phyloP scores from a whole-genome alignment of 30 jellyfish, hydroid and myxozoan species.

The Cassiopea xamachana region DNA sequence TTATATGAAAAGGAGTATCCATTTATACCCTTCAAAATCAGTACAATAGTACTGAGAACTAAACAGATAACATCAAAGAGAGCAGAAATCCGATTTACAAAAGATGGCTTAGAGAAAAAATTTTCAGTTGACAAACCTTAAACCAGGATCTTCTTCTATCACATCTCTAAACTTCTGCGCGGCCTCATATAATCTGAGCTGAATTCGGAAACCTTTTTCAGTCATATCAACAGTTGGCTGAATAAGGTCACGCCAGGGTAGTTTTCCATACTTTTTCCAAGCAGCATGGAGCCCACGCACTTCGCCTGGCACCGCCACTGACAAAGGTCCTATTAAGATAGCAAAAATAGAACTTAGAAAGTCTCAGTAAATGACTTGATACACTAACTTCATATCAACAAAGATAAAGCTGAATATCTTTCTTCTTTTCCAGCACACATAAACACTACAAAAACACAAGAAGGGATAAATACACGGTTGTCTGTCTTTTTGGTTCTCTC shows the following conservation, averaged over 20 bases:
- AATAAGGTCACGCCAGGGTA: slow-evolving; percentile 84
- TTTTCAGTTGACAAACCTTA: slow-evolving; percentile 44
- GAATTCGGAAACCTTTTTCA: slow-evolving; percentile 76
- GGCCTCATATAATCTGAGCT: slow-evolving; percentile 75
- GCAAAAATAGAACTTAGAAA: neutral
- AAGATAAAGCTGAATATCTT: no score
- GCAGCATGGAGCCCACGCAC: slow-evolving; percentile 88
- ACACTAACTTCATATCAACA: no score
- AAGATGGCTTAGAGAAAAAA: neutral
- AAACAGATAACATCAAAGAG: no score
- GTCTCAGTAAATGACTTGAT: no score
- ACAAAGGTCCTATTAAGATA: slow-evolving; percentile 64
- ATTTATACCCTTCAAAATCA: no score
- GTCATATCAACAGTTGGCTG: slow-evolving; percentile 87
- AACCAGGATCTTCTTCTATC: slow-evolving; percentile 82
- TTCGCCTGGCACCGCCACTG: slow-evolving; percentile 94
- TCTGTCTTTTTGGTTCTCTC: no score
- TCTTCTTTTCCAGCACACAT: no score
- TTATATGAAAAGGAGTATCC: no score
- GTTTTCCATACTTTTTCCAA: slow-evolving; percentile 81
- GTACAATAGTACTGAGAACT: no score
- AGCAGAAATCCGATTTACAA: neutral
- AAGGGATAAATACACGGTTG: no score
- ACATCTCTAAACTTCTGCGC: slow-evolving; percentile 64
- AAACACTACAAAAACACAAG: no score